phyloP scores from a whole-genome alignment of 2,113 vertebrate genomes.

The Penelope pileata region DNA sequence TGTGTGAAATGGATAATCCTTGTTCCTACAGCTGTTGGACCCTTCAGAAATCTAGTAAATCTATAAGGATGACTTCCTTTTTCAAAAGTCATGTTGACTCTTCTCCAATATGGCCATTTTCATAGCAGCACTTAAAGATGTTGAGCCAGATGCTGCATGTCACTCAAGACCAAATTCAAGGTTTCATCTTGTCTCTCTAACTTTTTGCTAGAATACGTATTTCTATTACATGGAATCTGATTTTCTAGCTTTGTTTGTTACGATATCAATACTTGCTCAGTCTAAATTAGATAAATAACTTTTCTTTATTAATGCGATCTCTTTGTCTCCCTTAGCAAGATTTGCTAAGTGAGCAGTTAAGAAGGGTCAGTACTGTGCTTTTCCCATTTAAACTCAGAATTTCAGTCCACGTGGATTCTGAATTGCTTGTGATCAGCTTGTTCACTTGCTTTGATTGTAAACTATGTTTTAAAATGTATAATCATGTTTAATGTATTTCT shows the following conservation, averaged over 20 bases:
- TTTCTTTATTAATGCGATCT: background rate
- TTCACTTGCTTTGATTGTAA: background rate
- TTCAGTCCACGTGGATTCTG: background rate
- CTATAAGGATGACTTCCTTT: background rate
- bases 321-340: background rate
- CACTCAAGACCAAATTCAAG: background rate
- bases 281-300: background rate
- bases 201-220: background rate
- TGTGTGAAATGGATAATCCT: background rate
- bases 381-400: background rate
- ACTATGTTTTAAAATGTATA: background rate
- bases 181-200: background rate
- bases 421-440: background rate
- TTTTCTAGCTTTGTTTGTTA: background rate
- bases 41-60: background rate
- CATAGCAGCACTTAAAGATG: background rate
- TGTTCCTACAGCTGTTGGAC: background rate
- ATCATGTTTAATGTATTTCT: background rate
- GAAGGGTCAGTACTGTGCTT: background rate
- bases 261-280: background rate
- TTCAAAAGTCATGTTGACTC: background rate
- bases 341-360: background rate
- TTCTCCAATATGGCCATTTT: background rate
- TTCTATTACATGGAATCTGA: background rate
- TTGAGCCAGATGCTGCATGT: background rate